phyloP scores from a whole-genome alignment of 1,140 invertebrate genomes.

The Drosophila carrolli region DNA sequence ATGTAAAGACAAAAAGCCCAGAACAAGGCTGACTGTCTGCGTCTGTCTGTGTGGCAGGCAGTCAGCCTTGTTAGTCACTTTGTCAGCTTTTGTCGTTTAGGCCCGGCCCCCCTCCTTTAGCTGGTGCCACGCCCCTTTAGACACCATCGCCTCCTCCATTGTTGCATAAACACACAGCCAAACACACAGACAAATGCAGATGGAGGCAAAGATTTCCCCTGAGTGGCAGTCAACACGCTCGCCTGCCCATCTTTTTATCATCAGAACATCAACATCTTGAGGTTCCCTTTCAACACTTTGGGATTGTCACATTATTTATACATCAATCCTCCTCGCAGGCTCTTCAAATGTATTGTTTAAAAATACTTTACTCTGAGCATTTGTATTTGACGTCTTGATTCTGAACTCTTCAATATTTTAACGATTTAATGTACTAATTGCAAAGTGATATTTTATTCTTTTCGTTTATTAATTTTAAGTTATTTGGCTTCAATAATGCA shows the following conservation, averaged over 20 bases:
- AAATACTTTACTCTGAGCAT: not conserved
- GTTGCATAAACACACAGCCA: slow-evolving; percentile 43
- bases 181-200: slow-evolving; percentile 30
- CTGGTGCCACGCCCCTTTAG: slow-evolving; percentile 19
- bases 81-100: slow-evolving; percentile 71
- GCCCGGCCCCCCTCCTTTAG: not conserved
- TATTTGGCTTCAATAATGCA: no score
- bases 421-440: not conserved
- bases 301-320: slow-evolving; percentile 51
- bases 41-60: slow-evolving; percentile 40
- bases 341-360: slow-evolving; percentile 4
- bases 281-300: slow-evolving; percentile 58
- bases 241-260: slow-evolving; percentile 47
- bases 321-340: slow-evolving; percentile 9
- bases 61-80: slow-evolving; percentile 73
- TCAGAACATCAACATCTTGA: slow-evolving; percentile 39
- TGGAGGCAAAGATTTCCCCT: slow-evolving; percentile 58
- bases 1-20: slow-evolving; percentile 37
- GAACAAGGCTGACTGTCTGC: slow-evolving; percentile 15
- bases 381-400: not conserved
- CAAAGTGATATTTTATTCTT: not conserved
- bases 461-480: no score
- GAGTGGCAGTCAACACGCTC: slow-evolving; percentile 65
- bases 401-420: not conserved
- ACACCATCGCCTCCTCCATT: slow-evolving; percentile 14